These are phyloP conservation scores for Micronycteris hirsuta DNA, from an alignment of 2,113 vertebrate genomes.

Conservation along the genomic window DNA sequence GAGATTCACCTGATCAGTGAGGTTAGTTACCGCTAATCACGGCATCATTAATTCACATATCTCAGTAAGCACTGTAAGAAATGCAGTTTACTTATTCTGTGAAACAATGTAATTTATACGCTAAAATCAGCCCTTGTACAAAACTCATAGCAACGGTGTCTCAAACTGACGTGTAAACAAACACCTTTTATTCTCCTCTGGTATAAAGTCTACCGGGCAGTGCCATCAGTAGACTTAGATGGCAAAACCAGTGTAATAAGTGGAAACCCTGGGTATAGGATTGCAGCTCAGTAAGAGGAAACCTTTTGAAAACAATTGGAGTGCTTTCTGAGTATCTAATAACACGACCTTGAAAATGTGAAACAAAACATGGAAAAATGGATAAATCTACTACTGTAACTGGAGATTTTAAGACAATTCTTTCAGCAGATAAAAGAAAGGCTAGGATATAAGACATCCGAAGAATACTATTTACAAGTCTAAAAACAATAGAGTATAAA, in stretches of 20 bases:
- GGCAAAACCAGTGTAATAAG: not conserved
- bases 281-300: not conserved
- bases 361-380: not conserved
- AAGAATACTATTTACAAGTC: not conserved
- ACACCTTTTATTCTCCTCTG: not conserved
- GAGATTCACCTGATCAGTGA: conserved; percentile 22
- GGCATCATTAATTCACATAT: not conserved
- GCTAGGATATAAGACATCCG: not conserved
- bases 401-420: not conserved
- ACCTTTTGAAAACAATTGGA: not conserved
- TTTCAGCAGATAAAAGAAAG: conserved; percentile 11
- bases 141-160: not conserved
- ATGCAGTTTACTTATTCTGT: not conserved
- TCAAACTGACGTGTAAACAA: not conserved
- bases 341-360: not conserved
- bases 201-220: not conserved
- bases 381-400: not conserved
- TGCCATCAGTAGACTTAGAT: not conserved
- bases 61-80: not conserved
- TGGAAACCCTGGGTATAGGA: not conserved
- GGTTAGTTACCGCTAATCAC: conserved; percentile 10
- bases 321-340: not conserved
- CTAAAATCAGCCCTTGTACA: not conserved
- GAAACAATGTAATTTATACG: not conserved
- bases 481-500: not conserved